These are phyloP conservation scores for Achatina immaculata DNA, from an alignment of 1,140 invertebrate species.

Conservation along the genomic window DNA sequence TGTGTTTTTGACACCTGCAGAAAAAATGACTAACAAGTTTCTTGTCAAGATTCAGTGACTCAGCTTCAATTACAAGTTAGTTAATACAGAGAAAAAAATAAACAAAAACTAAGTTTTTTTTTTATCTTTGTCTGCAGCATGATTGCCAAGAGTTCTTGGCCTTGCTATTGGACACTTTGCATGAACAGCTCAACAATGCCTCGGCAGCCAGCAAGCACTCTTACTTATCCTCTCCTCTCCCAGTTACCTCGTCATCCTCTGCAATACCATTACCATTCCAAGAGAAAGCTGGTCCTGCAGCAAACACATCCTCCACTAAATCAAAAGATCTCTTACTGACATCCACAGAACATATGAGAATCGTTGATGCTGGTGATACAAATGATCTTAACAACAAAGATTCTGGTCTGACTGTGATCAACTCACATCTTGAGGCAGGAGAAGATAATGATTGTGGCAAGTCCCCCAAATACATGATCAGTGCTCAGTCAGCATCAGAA, in stretches of 20 bases:
- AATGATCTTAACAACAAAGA: constrained; percentile 21
- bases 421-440: neutral
- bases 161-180: constrained; percentile 78
- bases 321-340: neutral
- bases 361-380: neutral
- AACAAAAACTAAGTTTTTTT: no score
- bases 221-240: constrained; percentile 31
- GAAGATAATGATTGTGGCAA: neutral
- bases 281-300: neutral
- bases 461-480: neutral
- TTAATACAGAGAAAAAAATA: no score
- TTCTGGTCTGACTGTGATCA: constrained; percentile 1
- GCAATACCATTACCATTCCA: neutral
- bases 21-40: no score
- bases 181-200: constrained; percentile 77
- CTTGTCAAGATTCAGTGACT: no score
- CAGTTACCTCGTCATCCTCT: neutral
- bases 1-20: no score
- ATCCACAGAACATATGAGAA: neutral
- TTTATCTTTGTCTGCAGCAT: constrained; percentile 75
- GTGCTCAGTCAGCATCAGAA: neutral
- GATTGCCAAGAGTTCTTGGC: constrained; percentile 84
- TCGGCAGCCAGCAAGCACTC: constrained; percentile 15
- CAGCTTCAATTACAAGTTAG: no score
- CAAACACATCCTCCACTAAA: neutral